Evolutionary conservation across 1,140 invertebrate genomes (phyloP).

Genomic region (Drosophila sechellia): DNA sequence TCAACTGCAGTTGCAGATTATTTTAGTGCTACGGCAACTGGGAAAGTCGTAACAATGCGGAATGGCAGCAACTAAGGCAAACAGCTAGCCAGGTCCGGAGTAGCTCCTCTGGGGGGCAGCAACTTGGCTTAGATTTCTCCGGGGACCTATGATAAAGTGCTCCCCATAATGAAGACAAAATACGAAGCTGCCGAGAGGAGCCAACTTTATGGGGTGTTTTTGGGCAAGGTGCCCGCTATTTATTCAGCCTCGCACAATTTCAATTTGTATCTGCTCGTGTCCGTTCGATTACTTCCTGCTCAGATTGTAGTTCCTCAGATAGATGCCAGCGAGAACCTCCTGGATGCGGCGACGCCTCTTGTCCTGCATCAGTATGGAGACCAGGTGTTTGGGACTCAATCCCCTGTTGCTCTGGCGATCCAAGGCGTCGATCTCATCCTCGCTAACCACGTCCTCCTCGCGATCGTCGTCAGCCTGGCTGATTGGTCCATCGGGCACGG

Average conservation of each 20-base stretch:
- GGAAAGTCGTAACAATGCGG: slow-evolving; percentile 58
- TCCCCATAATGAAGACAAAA: slow-evolving; percentile 70
- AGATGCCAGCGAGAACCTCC: slow-evolving; percentile 66
- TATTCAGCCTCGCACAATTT: slow-evolving; percentile 57
- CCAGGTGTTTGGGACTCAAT: slow-evolving; percentile 50
- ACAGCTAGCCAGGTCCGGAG: slow-evolving; percentile 27
- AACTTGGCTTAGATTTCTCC: slow-evolving; percentile 73
- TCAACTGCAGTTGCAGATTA: slow-evolving; percentile 83
- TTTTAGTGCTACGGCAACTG: slow-evolving; percentile 58
- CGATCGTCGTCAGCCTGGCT: slow-evolving; percentile 20
- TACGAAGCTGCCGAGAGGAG: neutral
- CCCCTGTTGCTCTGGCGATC: slow-evolving; percentile 56
- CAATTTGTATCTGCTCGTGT: slow-evolving; percentile 61
- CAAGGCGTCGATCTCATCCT: slow-evolving; percentile 41
- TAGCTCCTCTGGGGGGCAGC: slow-evolving; percentile 19
- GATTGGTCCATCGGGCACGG: neutral
- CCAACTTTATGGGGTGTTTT: slow-evolving; percentile 31
- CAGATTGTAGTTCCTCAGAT: slow-evolving; percentile 64
- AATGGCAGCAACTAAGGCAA: slow-evolving; percentile 37
- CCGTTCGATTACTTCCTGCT: slow-evolving; percentile 58
- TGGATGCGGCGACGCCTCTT: slow-evolving; percentile 66
- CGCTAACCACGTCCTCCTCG: slow-evolving; percentile 31
- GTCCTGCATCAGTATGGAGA: slow-evolving; percentile 60
- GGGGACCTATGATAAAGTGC: slow-evolving; percentile 71
- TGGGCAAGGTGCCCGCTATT: slow-evolving; percentile 27